phyloP scores from a whole-genome alignment of 2,797 vertebrate genomes.

The Balearica regulorum region DNA sequence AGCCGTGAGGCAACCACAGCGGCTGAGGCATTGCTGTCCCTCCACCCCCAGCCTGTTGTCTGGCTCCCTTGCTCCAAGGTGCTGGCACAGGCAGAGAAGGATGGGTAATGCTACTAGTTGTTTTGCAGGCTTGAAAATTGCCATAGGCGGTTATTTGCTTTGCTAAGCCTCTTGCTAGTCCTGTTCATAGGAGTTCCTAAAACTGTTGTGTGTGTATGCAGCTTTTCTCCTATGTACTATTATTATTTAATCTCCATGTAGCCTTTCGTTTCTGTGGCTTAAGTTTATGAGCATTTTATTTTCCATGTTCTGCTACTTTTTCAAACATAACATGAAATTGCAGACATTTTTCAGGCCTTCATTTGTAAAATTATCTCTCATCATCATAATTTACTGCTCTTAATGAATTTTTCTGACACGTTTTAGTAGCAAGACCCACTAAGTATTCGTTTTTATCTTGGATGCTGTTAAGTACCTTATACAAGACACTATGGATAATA shows the following conservation, averaged over 20 bases:
- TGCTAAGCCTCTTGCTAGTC: not conserved
- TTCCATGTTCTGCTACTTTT: constrained; percentile 16
- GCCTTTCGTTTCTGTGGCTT: not conserved
- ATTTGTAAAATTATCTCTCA: constrained; percentile 68
- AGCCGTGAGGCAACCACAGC: rapidly evolving
- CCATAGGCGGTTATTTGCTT: not conserved
- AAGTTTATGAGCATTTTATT: constrained; percentile 2
- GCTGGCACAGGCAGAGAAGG: not conserved
- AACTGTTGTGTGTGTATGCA: not conserved
- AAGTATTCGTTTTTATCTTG: constrained; percentile 59
- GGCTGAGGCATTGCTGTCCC: rapidly evolving
- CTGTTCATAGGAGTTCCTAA: not conserved
- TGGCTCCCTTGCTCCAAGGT: not conserved
- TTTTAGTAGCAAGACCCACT: constrained; percentile 62
- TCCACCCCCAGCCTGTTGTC: not conserved
- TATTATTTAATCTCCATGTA: not conserved
- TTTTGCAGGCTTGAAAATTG: not conserved
- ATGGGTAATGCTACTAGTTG: not conserved
- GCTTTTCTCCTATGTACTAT: not conserved
- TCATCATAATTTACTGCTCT: constrained; percentile 65
- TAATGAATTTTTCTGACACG: constrained; percentile 73
- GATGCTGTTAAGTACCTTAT: constrained; percentile 44
- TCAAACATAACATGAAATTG: not conserved
- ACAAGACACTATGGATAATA: constrained; percentile 1
- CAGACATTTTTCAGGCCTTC: constrained; percentile 51